Evolutionary conservation across 2,888 invertebrate genomes (phyloP).

Genomic region (Suillia variegata): DNA sequence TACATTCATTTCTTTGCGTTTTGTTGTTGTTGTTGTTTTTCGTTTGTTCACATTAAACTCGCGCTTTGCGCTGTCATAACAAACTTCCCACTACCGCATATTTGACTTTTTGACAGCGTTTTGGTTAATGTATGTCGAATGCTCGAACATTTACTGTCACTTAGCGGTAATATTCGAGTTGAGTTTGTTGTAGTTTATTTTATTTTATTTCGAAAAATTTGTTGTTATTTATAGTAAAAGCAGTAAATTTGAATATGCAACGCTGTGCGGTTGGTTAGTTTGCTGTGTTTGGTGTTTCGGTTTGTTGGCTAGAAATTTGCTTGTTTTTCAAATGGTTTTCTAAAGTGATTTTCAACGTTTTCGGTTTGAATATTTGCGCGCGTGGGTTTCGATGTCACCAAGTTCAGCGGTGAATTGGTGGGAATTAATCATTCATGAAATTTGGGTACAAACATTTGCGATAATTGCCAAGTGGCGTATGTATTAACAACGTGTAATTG

Average conservation of each 20-base stretch:
- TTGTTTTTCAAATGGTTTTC: too few relatives aligned
- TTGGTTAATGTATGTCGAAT: slow-evolving; percentile 23
- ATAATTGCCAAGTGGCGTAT: too few relatives aligned
- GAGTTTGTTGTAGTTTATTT: neutral
- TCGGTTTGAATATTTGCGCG: neutral
- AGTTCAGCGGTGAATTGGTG: too few relatives aligned
- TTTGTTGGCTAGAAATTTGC: neutral
- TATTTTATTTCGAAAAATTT: neutral
- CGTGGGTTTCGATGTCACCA: too few relatives aligned
- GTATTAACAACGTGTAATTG: too few relatives aligned
- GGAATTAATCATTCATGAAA: too few relatives aligned
- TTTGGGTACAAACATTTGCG: too few relatives aligned
- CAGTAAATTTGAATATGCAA: too few relatives aligned
- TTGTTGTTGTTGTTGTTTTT: neutral
- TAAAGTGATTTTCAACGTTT: too few relatives aligned
- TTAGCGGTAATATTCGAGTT: slow-evolving; percentile 19
- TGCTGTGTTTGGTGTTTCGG: too few relatives aligned
- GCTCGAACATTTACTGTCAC: slow-evolving; percentile 24
- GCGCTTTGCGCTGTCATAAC: slow-evolving; percentile 6
- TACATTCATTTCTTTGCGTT: neutral
- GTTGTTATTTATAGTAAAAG: too few relatives aligned
- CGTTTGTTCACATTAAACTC: neutral
- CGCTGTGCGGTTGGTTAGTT: too few relatives aligned
- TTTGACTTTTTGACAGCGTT: slow-evolving; percentile 23
- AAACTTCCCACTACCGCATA: slow-evolving; percentile 8